Evolutionary conservation across 1,140 invertebrate species (phyloP).

Genomic region (Telenomus remus): DNA sequence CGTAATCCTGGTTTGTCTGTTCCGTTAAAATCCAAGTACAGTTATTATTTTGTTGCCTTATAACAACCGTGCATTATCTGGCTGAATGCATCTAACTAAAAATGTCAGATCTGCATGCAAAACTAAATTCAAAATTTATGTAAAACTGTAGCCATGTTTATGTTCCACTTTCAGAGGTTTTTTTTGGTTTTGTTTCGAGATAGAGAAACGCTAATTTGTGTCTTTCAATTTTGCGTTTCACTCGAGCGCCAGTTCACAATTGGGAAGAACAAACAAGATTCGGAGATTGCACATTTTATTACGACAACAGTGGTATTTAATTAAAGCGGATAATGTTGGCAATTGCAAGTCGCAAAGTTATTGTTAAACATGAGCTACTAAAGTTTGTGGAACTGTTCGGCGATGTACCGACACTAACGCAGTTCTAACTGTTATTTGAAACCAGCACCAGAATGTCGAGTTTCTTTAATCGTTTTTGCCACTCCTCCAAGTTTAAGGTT

Average conservation of each 20-base stretch:
- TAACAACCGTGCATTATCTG: constrained; percentile 14
- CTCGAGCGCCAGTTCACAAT: too few relatives aligned
- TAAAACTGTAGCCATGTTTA: too few relatives aligned
- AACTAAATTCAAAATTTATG: too few relatives aligned
- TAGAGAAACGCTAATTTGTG: too few relatives aligned
- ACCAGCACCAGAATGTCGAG: constrained; percentile 18
- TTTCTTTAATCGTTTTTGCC: constrained; percentile 16
- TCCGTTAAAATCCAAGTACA: constrained; percentile 34
- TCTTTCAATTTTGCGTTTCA: too few relatives aligned
- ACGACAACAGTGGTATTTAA: background rate
- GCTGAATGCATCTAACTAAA: too few relatives aligned
- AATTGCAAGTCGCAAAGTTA: constrained; percentile 9
- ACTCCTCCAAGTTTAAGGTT: background rate
- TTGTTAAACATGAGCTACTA: constrained; percentile 12
- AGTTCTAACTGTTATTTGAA: constrained; percentile 34
- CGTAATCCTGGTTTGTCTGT: constrained; percentile 24
- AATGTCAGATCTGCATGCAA: too few relatives aligned
- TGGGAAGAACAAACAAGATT: too few relatives aligned
- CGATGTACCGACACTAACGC: constrained; percentile 6
- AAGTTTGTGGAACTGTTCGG: constrained; percentile 17
- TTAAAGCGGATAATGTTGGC: too few relatives aligned
- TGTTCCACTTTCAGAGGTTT: too few relatives aligned
- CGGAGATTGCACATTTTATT: background rate
- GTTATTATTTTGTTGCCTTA: constrained; percentile 29
- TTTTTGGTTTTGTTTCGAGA: too few relatives aligned